phyloP scores from a whole-genome alignment of 2,797 vertebrate genomes.

The Melanogrammus aeglefinus region DNA sequence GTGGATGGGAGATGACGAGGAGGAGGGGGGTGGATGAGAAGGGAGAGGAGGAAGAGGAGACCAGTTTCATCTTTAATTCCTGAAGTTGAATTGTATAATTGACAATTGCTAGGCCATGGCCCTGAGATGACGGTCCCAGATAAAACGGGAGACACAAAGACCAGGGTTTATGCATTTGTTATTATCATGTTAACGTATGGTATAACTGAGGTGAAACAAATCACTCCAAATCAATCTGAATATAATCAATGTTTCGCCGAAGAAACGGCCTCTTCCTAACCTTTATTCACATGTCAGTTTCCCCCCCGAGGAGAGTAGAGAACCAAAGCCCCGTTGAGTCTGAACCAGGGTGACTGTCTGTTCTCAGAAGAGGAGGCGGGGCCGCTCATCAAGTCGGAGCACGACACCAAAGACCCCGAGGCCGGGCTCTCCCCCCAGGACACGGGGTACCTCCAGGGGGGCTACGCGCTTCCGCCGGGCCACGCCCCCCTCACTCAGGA shows the following conservation, averaged over 20 bases:
- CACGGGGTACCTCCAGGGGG: slow-evolving; percentile 32
- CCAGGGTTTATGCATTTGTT: no score
- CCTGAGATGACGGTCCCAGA: background rate
- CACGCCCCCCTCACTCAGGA: slow-evolving; percentile 59
- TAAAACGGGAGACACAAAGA: background rate
- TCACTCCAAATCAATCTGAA: no score
- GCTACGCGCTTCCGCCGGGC: slow-evolving; percentile 34
- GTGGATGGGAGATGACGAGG: slow-evolving; percentile 11
- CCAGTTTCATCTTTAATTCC: no score
- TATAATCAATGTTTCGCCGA: no score
- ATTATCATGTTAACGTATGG: no score
- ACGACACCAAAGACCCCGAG: slow-evolving; percentile 64
- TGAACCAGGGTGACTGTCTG: slow-evolving; percentile 8
- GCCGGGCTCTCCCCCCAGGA: slow-evolving; percentile 52
- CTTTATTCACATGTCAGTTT: no score
- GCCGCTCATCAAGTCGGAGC: slow-evolving; percentile 65
- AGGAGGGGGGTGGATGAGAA: slow-evolving; percentile 45
- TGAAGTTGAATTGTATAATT: no score
- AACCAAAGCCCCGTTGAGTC: background rate
- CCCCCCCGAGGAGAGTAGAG: background rate
- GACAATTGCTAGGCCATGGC: no score
- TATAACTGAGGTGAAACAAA: no score
- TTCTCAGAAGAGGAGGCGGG: slow-evolving; percentile 48
- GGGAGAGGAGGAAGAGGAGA: no score
- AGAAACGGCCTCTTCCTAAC: no score